These are phyloP conservation scores for Xenus cinereus DNA, from an alignment of 2,113 vertebrate genomes.

Conservation along the genomic window DNA sequence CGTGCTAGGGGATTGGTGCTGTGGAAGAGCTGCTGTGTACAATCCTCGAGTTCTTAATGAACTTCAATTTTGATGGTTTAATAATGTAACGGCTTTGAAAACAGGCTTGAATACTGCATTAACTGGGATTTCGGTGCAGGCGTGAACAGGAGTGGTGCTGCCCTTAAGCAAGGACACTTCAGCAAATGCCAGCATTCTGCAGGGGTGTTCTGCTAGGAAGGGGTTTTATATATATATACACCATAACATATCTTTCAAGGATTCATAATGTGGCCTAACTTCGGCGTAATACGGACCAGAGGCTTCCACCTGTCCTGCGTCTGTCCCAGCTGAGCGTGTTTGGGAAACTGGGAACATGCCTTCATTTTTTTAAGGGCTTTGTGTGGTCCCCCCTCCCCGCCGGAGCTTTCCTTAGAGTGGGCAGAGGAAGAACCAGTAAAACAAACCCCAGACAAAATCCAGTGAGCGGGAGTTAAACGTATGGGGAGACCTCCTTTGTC, in stretches of 20 bases:
- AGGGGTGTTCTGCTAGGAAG: neutral
- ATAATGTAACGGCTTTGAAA: neutral
- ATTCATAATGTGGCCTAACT: neutral
- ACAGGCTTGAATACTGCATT: neutral
- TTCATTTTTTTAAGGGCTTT: neutral
- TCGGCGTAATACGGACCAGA: neutral
- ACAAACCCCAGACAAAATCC: neutral
- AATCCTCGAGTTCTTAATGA: neutral
- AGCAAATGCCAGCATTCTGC: neutral
- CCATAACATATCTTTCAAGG: neutral
- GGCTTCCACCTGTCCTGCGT: neutral
- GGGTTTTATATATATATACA: no score
- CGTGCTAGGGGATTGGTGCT: neutral
- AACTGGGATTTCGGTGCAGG: neutral
- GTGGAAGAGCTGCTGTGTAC: neutral
- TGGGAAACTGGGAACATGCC: neutral
- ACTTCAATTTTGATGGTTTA: neutral
- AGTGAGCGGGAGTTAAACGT: neutral
- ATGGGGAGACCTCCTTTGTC: no score
- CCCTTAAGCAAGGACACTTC: neutral
- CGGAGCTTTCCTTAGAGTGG: neutral
- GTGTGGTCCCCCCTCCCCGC: neutral
- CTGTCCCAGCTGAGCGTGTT: neutral
- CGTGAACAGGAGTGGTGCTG: neutral
- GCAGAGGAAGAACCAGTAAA: neutral